Conservation (phyloP, 1,140 invertebrate species). For the roundworm (Caenorhabditis elegans) region DNA sequence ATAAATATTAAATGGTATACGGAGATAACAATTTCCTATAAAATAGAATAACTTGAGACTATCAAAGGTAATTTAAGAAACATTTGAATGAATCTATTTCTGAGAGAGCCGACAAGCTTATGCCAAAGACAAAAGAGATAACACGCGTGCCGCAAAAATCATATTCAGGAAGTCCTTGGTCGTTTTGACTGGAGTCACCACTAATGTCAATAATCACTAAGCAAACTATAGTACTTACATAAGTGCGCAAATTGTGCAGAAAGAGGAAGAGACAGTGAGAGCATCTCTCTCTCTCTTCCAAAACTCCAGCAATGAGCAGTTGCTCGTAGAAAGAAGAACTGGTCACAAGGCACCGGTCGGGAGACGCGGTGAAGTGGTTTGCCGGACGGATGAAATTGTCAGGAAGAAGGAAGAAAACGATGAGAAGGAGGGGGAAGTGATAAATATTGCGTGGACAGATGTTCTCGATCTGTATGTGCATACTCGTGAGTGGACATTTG, state of each 20-base stretch:
- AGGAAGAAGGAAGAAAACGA: constrained; percentile 12
- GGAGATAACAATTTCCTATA: no score
- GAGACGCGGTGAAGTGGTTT: constrained; percentile 31
- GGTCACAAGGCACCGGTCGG: background rate
- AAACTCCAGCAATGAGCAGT: constrained; percentile 7
- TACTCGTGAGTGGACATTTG: constrained; percentile 18
- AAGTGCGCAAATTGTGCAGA: constrained; percentile 31
- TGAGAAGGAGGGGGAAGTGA: background rate
- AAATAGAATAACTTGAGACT: no score
- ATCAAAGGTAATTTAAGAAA: no score
- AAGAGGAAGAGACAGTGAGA: no score
- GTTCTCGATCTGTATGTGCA: constrained; percentile 32
- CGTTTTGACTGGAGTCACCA: constrained; percentile 30
- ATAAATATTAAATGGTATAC: no score
- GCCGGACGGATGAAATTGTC: constrained; percentile 27
- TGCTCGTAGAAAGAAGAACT: constrained; percentile 29
- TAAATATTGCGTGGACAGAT: constrained; percentile 30
- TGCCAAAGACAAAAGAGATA: constrained; percentile 9
- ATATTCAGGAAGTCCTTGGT: constrained; percentile 28
- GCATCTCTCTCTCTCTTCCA: background rate
- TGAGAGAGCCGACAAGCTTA: background rate
- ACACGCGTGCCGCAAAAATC: constrained; percentile 25
- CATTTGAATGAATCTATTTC: no score
- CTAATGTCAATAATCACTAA: constrained; percentile 33
- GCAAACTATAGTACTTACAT: constrained; percentile 28